Evolutionary conservation across 1,140 invertebrate species (phyloP).

Genomic region (Probaryconus sp.): DNA sequence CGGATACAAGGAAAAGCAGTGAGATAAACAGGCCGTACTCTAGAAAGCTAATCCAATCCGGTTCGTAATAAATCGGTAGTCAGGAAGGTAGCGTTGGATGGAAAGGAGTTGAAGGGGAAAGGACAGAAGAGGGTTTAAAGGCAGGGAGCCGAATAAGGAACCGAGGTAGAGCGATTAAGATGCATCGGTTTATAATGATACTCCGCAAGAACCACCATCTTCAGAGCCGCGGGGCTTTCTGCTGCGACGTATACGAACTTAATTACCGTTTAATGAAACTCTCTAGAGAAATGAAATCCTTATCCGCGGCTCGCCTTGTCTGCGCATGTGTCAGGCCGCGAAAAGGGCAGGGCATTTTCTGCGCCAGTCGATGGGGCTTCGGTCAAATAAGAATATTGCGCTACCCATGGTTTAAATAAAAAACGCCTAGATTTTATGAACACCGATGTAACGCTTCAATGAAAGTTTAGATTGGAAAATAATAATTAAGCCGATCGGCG

Average conservation of each 20-base stretch:
- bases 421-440: no score
- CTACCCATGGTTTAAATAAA: no score
- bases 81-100: slow-evolving; percentile 31
- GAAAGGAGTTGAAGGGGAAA: slow-evolving; percentile 9
- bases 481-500: slow-evolving; percentile 27
- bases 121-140: slow-evolving; percentile 7
- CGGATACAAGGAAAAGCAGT: slow-evolving; percentile 50
- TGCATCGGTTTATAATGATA: slow-evolving; percentile 74
- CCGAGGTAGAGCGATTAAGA: slow-evolving; percentile 68
- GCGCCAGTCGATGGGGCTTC: slow-evolving; percentile 34
- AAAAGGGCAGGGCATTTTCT: slow-evolving; percentile 45
- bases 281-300: slow-evolving; percentile 72
- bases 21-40: slow-evolving; percentile 67
- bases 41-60: slow-evolving; percentile 70
- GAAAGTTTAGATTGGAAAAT: slow-evolving; percentile 40
- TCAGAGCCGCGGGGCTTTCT: slow-evolving; percentile 50
- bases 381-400: slow-evolving; percentile 44
- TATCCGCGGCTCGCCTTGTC: slow-evolving; percentile 57
- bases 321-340: slow-evolving; percentile 27
- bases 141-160: slow-evolving; percentile 18
- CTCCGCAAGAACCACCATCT: slow-evolving; percentile 57
- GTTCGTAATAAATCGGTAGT: slow-evolving; percentile 66
- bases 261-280: slow-evolving; percentile 76
- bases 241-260: slow-evolving; percentile 66
- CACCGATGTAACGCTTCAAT: slow-evolving; percentile 1